These are phyloP conservation scores for Lucilia sericata DNA, from an alignment of 1,140 invertebrate genomes.

Conservation along the genomic window DNA sequence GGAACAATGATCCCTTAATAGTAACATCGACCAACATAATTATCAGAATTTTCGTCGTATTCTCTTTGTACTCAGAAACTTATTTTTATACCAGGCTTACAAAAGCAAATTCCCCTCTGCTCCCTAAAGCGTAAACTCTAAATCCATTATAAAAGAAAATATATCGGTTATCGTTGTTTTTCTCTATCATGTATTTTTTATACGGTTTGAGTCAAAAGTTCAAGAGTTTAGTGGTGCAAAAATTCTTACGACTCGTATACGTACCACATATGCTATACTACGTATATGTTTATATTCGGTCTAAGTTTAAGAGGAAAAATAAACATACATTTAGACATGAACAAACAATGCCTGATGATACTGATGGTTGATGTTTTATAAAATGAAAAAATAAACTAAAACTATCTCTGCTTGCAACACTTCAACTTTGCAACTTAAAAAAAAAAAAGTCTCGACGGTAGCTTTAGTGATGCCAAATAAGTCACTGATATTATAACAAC, in stretches of 20 bases:
- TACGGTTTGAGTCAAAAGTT: not conserved
- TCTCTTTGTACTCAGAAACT: too few species aligned
- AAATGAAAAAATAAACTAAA: not conserved
- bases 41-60: too few species aligned
- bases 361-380: not conserved
- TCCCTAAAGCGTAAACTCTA: too few species aligned
- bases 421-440: not conserved
- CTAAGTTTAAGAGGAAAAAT: not conserved
- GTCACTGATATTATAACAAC: not conserved
- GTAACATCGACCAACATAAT: too few species aligned
- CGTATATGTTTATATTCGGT: too few species aligned
- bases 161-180: not conserved
- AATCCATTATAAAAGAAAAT: not conserved
- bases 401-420: not conserved
- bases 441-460: not conserved
- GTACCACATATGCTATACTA: too few species aligned
- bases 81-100: too few species aligned
- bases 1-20: too few species aligned
- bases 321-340: not conserved
- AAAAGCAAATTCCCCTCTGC: too few species aligned
- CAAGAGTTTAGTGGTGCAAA: not conserved
- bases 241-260: not conserved
- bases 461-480: constrained; percentile 23
- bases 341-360: not conserved
- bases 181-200: not conserved